Base-by-base conservation (phyloP, 2,113 vertebrate species). In the Archocentrus centrarchus region DNA sequence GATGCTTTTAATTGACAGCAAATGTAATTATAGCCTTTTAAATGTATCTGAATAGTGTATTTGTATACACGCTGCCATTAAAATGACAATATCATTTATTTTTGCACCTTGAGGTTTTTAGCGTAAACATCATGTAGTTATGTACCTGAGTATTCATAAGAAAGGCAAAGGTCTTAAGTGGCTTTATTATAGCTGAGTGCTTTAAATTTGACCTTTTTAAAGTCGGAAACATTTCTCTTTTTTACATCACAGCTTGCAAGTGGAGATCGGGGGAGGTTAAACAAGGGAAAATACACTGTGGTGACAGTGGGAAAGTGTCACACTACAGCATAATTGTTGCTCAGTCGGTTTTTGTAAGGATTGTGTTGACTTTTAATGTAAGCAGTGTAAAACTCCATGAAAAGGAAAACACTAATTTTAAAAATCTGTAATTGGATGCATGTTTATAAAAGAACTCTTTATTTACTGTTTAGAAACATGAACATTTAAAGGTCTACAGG, bases 21-120 rank as follows among this genome's bases (percentile, higher is more conserved):
- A 88, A 82, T 90, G 85, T 92, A 89, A 78, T 90, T 89, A 82
- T 75, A 87, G 78, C 82, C 79, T 20, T 75, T 55, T 32, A 73
- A 73, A 20, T 80, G 47, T 79, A 10, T 79, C 9, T 59, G 61
- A 83, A 68, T n/a, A 73, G 61, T 63, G 68, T 70, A 77, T 84
- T 79, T 82, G 35, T 84, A 66, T 63, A 80, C 83, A 81, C 27
- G 9, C 17, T 3, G 18, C 75, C 78, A 81, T 88, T 83, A 77
- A 80, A 70, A 81, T 47, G 5, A 18, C 32, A 15, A 35, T 22
- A 64, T 47, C 6, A 11, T 80, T 77, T 60, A 32, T 70, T 82
- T 92, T 89, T 77, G 59, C 79, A 89, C 70, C 18, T 47, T 60
- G 11, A 47, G 66, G 79, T 84, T 73, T 80, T 27, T 59, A 50